Percentiles rank a stretch among this genome's conserved stretches.
Conservation (phyloP, 2,797 vertebrate species). For the Chromobotia macracanthus region DNA sequence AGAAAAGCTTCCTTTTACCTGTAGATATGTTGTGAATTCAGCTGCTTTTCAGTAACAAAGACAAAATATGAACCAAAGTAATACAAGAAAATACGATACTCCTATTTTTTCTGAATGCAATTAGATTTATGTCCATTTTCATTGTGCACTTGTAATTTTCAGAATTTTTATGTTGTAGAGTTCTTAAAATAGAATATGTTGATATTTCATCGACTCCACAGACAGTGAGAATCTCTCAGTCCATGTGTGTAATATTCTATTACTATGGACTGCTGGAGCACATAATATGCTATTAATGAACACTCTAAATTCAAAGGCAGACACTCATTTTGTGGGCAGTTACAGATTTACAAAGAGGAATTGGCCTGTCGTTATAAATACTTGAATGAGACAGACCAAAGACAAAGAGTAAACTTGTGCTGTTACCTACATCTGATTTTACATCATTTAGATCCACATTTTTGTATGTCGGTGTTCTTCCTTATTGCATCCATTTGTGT, state of each 20-base stretch:
- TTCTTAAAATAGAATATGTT: slow-evolving; percentile 3
- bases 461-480: too few species aligned
- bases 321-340: slow-evolving; percentile 85
- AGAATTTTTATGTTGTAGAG: background rate
- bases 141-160: slow-evolving; percentile 1
- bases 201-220: slow-evolving; percentile 25
- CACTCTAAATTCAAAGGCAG: slow-evolving; percentile 95
- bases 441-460: slow-evolving; percentile 12
- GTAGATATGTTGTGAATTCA: background rate
- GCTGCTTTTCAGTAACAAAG: background rate
- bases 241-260: slow-evolving; percentile 37
- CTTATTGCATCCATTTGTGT: too few species aligned
- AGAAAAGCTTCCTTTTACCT: slow-evolving; percentile 40
- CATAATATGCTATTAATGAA: slow-evolving; percentile 94
- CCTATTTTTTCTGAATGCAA: too few species aligned
- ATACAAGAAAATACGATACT: background rate
- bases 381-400: slow-evolving; percentile 47
- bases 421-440: slow-evolving; percentile 56
- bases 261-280: slow-evolving; percentile 31
- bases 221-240: slow-evolving; percentile 31
- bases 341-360: slow-evolving; percentile 75
- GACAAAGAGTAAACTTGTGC: slow-evolving; percentile 57
- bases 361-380: slow-evolving; percentile 71
- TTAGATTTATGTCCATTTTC: too few species aligned
- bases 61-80: background rate